Evolutionary conservation across 2,888 invertebrate species (phyloP).

Genomic region (Pherbina coryleti): DNA sequence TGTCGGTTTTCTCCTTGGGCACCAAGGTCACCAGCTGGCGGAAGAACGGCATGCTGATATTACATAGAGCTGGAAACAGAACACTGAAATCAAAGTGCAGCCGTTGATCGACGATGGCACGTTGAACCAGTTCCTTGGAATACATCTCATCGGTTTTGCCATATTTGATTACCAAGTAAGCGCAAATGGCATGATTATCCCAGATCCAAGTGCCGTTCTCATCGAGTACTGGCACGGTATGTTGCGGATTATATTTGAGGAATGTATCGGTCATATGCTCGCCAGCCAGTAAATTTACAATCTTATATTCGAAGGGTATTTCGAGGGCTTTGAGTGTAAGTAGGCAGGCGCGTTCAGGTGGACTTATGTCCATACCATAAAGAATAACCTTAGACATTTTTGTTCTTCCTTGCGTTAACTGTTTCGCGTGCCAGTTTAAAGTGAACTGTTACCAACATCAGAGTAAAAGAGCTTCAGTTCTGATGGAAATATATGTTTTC

Average conservation of each 20-base stretch:
- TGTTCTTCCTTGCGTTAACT: neutral
- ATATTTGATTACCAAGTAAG: conserved; percentile 72
- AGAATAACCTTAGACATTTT: conserved; percentile 51
- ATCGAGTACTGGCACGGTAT: conserved; percentile 63
- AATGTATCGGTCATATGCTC: conserved; percentile 56
- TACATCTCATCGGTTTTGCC: conserved; percentile 72
- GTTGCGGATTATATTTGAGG: conserved; percentile 72
- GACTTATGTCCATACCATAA: conserved; percentile 67
- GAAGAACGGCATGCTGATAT: conserved; percentile 38
- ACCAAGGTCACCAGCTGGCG: conserved; percentile 42
- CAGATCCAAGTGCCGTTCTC: conserved; percentile 58
- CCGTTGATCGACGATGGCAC: conserved; percentile 70
- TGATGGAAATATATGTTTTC: too few species aligned
- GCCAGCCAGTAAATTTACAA: conserved; percentile 46
- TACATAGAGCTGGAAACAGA: conserved; percentile 60
- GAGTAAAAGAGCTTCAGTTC: too few species aligned
- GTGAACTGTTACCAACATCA: too few species aligned
- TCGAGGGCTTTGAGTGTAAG: conserved; percentile 75
- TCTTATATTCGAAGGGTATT: conserved; percentile 66
- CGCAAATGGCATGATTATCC: conserved; percentile 71
- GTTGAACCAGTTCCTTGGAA: conserved; percentile 71
- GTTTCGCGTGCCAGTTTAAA: neutral
- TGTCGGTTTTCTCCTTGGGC: conserved; percentile 47
- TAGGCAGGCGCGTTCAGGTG: conserved; percentile 75
- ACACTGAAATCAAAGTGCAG: conserved; percentile 71